Conservation (phyloP, 2,888 invertebrate genomes). For the Agelastica alni region DNA sequence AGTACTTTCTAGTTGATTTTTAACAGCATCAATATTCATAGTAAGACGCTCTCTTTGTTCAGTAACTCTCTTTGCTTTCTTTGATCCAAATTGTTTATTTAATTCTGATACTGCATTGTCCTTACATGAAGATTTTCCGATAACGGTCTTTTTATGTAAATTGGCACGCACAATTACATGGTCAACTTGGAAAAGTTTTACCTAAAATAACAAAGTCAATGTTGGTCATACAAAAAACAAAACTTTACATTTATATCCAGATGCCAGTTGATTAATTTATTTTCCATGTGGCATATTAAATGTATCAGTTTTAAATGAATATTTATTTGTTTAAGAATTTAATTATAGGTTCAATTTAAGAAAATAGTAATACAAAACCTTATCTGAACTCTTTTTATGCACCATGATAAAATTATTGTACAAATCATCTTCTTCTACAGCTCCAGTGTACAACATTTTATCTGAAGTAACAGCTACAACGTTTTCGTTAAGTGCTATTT, state of each 20-base stretch:
- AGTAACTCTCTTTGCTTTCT: slow-evolving; percentile 62
- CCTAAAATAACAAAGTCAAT: slow-evolving; percentile 22
- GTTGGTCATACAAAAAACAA: no score
- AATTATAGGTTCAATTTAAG: no score
- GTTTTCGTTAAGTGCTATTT: slow-evolving; percentile 32
- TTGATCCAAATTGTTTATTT: slow-evolving; percentile 69
- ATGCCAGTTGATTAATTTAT: no score
- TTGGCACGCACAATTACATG: slow-evolving; percentile 37
- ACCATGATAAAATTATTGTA: slow-evolving; percentile 46
- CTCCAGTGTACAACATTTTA: slow-evolving; percentile 45
- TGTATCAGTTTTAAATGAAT: no score
- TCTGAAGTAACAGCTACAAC: slow-evolving; percentile 41
- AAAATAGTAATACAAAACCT: slow-evolving; percentile 34
- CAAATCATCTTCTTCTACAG: slow-evolving; percentile 38
- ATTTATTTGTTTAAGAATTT: no score
- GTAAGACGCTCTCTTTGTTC: slow-evolving; percentile 66
- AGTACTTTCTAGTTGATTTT: slow-evolving; percentile 63
- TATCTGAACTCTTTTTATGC: slow-evolving; percentile 44
- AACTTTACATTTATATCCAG: no score
- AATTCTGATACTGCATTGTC: slow-evolving; percentile 51
- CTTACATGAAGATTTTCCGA: background rate
- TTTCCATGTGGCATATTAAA: no score
- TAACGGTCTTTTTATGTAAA: slow-evolving; percentile 20
- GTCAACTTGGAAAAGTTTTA: slow-evolving; percentile 34
- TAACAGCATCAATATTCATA: slow-evolving; percentile 62